Evolutionary conservation across 1,140 invertebrate genomes (phyloP).

Genomic region (Ladona fulva): DNA sequence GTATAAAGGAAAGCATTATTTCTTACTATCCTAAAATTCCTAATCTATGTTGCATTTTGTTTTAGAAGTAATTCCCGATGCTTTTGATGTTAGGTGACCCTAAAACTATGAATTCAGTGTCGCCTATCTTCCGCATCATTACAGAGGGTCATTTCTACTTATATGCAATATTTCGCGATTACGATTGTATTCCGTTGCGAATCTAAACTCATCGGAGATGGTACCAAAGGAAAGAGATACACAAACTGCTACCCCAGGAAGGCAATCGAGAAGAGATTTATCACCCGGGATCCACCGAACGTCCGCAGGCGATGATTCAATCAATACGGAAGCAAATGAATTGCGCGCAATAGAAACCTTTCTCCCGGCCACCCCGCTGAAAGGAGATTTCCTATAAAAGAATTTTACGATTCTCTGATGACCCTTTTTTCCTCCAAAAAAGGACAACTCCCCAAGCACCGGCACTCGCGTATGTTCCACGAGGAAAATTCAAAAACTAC

Average conservation of each 20-base stretch:
- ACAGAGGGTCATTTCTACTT: no score
- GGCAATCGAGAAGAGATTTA: not conserved
- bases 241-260: not conserved
- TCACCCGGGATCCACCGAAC: not conserved
- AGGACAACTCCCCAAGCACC: not conserved
- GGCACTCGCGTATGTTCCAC: not conserved
- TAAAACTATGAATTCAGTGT: no score
- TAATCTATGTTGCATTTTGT: no score
- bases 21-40: no score
- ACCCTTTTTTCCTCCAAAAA: not conserved
- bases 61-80: no score
- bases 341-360: no score
- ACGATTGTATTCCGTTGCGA: not conserved
- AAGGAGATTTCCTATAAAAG: not conserved
- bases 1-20: no score
- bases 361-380: not conserved
- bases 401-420: not conserved
- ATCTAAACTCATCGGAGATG: not conserved
- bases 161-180: no score
- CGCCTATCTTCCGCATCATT: no score
- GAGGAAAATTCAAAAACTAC: not conserved
- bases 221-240: not conserved
- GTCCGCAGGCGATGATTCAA: constrained; percentile 5
- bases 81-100: no score
- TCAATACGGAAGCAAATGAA: not conserved